A percentile compares a stretch with the other conserved stretches of the same genome.
Evolutionary conservation across 2,888 invertebrate genomes (phyloP).

Genomic region (Catocala sponsa): DNA sequence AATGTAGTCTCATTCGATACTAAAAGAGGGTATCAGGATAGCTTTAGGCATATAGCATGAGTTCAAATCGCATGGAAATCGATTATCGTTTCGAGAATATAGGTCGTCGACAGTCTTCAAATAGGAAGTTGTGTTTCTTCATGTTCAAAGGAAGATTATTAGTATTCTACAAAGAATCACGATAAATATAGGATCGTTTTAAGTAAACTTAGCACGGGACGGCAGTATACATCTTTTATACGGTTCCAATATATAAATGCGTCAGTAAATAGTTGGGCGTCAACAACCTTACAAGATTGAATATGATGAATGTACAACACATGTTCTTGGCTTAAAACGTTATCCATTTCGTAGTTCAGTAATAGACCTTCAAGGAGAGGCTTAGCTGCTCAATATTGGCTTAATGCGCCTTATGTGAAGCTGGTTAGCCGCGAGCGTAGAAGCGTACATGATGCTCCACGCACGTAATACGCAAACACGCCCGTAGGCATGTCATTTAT

Average conservation of each 20-base stretch:
- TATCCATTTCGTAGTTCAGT: slow-evolving; percentile 19
- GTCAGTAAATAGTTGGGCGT: slow-evolving; percentile 2
- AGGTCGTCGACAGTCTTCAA: too few relatives aligned
- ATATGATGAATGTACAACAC: slow-evolving; percentile 12
- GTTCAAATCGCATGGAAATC: too few relatives aligned
- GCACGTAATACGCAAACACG: background rate
- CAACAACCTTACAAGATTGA: slow-evolving; percentile 1
- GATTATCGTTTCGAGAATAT: too few relatives aligned
- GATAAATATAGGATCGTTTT: background rate
- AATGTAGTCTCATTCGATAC: too few relatives aligned
- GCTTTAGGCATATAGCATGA: too few relatives aligned
- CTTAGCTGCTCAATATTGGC: slow-evolving; percentile 6
- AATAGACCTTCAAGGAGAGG: slow-evolving; percentile 2
- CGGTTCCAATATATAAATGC: slow-evolving; percentile 1
- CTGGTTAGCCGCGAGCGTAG: slow-evolving; percentile 1
- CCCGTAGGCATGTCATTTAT: background rate
- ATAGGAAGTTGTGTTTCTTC: too few relatives aligned
- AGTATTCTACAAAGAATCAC: too few relatives aligned
- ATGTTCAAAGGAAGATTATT: too few relatives aligned
- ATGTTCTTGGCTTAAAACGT: slow-evolving; percentile 24
- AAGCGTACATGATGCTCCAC: background rate
- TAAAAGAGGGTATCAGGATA: too few relatives aligned
- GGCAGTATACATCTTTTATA: background rate
- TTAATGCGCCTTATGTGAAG: background rate
- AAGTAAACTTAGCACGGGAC: too few relatives aligned